These are phyloP conservation scores for Acleris holmiana DNA, from an alignment of 2,888 invertebrate species.

Conservation along the genomic window DNA sequence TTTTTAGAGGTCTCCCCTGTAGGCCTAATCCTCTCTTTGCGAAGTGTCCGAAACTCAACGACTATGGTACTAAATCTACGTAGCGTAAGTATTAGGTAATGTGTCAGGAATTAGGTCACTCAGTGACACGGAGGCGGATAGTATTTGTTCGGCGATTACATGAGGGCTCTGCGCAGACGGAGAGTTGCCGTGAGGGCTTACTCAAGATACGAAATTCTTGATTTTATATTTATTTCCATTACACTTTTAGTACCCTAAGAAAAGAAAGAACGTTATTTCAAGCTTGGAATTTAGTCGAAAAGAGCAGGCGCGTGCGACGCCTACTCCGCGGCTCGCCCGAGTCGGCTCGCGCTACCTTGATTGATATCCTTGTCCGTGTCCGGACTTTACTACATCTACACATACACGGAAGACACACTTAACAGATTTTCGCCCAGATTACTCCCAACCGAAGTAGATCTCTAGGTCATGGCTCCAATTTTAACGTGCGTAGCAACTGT, in stretches of 20 bases:
- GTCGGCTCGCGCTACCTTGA: constrained; percentile 17
- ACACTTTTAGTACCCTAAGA: too few relatives aligned
- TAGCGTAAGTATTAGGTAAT: constrained; percentile 70
- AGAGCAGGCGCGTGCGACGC: constrained; percentile 21
- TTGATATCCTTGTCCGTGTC: constrained; percentile 31
- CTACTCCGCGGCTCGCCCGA: constrained; percentile 10
- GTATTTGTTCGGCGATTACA: constrained; percentile 68
- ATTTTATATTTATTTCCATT: too few relatives aligned
- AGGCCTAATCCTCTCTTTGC: constrained; percentile 77
- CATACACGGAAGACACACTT: constrained; percentile 33
- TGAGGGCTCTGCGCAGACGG: constrained; percentile 58
- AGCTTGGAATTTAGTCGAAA: background rate
- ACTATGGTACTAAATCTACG: constrained; percentile 55
- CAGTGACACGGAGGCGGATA: constrained; percentile 73
- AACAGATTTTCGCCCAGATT: constrained; percentile 36
- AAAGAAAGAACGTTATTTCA: too few relatives aligned
- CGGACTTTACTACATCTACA: constrained; percentile 33
- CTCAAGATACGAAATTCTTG: background rate
- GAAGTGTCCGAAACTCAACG: constrained; percentile 18
- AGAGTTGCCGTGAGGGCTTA: constrained; percentile 51
- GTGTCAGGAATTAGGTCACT: constrained; percentile 80
- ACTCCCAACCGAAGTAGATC: constrained; percentile 31
- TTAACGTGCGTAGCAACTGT: constrained; percentile 29
- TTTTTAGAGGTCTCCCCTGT: constrained; percentile 81
- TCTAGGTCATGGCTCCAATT: constrained; percentile 32